Conservation (phyloP, 2,888 invertebrate species). For the Tubulanus polymorphus region DNA sequence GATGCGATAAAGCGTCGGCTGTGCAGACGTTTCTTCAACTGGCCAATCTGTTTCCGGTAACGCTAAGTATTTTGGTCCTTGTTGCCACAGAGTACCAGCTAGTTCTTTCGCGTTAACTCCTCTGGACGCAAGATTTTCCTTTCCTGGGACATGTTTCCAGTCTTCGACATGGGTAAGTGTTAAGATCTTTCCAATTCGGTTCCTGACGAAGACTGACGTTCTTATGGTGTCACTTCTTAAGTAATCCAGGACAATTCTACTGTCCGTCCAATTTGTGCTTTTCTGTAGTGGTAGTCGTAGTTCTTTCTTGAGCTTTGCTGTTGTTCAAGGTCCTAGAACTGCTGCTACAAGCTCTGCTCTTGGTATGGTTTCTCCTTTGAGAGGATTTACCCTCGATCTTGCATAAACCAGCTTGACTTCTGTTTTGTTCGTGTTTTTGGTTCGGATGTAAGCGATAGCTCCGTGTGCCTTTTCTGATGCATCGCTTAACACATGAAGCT, state of each 20-base stretch:
- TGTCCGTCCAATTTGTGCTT: not conserved
- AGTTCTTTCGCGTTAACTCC: not conserved
- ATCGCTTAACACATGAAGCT: not conserved
- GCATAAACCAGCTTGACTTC: not conserved
- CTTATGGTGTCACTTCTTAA: not conserved
- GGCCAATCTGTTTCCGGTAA: not conserved
- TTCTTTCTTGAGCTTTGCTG: not conserved
- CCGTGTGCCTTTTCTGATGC: not conserved
- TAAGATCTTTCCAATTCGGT: not conserved
- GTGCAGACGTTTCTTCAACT: too few relatives aligned
- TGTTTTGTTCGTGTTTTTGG: not conserved
- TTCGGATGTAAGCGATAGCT: not conserved
- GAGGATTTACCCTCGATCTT: not conserved
- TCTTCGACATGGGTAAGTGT: not conserved
- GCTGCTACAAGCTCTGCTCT: not conserved
- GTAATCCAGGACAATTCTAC: not conserved
- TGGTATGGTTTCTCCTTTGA: not conserved
- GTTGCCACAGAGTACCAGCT: not conserved
- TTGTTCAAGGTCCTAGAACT: not conserved
- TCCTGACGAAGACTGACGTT: not conserved
- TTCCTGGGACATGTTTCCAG: slow-evolving; percentile 1
- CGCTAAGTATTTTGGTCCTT: not conserved
- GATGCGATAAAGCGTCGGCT: too few relatives aligned
- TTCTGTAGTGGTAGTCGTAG: not conserved
- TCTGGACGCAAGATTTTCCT: not conserved